These are phyloP conservation scores for Sigmodon hispidus DNA, from an alignment of 2,113 vertebrate genomes.

Conservation along the genomic window DNA sequence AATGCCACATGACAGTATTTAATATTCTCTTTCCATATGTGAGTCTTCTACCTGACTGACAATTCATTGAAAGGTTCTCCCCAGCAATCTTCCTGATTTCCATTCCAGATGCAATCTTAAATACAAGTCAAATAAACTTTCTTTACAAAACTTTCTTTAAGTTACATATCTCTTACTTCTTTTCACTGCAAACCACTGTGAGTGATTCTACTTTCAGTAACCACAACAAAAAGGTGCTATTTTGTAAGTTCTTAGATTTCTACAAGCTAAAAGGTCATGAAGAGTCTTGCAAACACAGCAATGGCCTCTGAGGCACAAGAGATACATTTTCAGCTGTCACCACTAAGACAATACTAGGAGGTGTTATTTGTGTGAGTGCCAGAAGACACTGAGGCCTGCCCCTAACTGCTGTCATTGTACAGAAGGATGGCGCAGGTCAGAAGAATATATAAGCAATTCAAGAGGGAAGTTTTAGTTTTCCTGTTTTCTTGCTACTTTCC, in stretches of 20 bases:
- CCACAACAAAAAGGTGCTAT: not conserved
- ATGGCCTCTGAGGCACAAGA: not conserved
- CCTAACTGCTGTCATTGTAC: fast-evolving
- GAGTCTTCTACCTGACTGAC: not conserved
- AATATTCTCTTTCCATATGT: not conserved
- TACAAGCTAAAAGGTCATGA: not conserved
- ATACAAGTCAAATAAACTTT: not conserved
- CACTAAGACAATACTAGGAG: not conserved
- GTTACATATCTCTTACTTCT: not conserved
- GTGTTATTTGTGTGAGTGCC: not conserved
- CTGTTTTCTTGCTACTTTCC: not conserved
- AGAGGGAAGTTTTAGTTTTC: not conserved
- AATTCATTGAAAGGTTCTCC: not conserved
- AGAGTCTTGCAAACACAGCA: not conserved
- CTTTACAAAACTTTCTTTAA: not conserved
- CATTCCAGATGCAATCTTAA: not conserved
- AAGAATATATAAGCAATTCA: not conserved
- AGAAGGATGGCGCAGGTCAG: fast-evolving
- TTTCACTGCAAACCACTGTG: no score
- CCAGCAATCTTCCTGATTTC: not conserved
- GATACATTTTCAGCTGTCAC: not conserved
- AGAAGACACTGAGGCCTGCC: not conserved
- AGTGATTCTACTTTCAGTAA: not conserved
- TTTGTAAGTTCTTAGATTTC: not conserved
- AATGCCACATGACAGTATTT: not conserved